A percentile compares a stretch with the other conserved stretches of the same genome.
Evolutionary conservation across 2,888 invertebrate genomes (phyloP).

Genomic region (Pristionchus maxplancki): DNA sequence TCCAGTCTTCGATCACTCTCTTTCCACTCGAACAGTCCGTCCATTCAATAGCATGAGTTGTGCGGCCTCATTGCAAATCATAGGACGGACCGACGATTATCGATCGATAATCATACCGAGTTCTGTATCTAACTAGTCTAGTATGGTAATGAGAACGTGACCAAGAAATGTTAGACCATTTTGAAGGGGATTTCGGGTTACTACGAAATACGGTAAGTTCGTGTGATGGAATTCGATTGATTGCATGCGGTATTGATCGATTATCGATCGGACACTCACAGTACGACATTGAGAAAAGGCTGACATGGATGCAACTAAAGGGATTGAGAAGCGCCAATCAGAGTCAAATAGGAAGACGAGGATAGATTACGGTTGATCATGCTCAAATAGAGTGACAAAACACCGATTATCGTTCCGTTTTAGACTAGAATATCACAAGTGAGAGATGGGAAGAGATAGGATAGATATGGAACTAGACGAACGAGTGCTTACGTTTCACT

Average conservation of each 20-base stretch:
- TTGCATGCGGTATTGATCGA: conserved; percentile 42
- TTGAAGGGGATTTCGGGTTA: not conserved
- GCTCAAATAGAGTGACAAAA: conserved; percentile 9
- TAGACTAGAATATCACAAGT: conserved; percentile 1
- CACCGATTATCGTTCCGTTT: conserved; percentile 16
- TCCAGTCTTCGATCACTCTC: not conserved
- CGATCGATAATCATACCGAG: conserved; percentile 28
- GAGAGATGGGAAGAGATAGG: not conserved
- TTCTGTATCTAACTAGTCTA: conserved; percentile 12
- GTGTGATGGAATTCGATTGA: not conserved
- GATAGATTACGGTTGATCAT: conserved; percentile 39
- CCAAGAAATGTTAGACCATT: conserved; percentile 33
- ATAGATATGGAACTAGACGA: not conserved
- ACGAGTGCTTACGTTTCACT: conserved; percentile 52
- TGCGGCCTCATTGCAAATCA: conserved; percentile 33
- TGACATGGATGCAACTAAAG: conserved; percentile 47
- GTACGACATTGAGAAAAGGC: conserved; percentile 21
- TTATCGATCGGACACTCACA: conserved; percentile 42
- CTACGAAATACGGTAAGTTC: not conserved
- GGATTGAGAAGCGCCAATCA: not conserved
- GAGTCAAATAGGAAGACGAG: conserved; percentile 4
- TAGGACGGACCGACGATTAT: conserved; percentile 45
- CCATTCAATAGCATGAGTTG: conserved; percentile 34
- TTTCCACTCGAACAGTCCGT: conserved; percentile 27
- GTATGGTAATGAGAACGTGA: not conserved